Base-by-base conservation (phyloP, 2,888 invertebrate genomes). In the Andricus curvator region DNA sequence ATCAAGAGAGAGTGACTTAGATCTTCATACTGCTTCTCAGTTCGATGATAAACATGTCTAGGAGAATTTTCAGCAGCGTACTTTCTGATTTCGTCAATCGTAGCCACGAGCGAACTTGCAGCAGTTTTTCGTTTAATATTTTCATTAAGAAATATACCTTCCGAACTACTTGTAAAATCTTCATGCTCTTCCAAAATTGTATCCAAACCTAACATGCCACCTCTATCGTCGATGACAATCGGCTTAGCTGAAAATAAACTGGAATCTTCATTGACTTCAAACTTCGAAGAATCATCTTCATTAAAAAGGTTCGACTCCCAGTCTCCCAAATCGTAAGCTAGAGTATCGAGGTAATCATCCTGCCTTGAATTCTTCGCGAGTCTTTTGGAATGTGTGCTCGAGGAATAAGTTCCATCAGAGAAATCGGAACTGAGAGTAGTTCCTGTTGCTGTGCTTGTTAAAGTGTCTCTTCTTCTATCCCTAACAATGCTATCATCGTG, bases 401-500 rank as follows among this genome's bases (percentile, higher is more conserved):
- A 84, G 51, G 87, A 84, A 56, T 89, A 89, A 0, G 89, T 90
- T 0, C 86, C 86, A 68, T 90, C 91, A 1, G 90, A 90, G 60
- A 88, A 90, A 91, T 95, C 95, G 0, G 95, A 95, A 85, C 94
- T 95, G 15, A 93, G 94, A 20, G 94, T 95, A 11, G 95, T 95
- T 20, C 94, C 91, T 1, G 94, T 94, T 0, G 88, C 89, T 2
- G 91, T 90, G 82, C 94, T 94, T 65, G 94, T 93, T 22, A 92
- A 82, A 9, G 92, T 92, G 29, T 93, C 93, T 22, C 92, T 85
- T 84, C 94, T 93, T 87, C 95, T 91, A 56, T 95, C 95, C 84
- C 94, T 93, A 8, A 94, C 94, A 1, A 95, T 94, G 85, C 95
- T 95, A 44, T 95, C 95, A 86, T 95, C 95, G 82, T 95, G 95